Percentiles rank a stretch among this genome's conserved stretches.
These are phyloP conservation scores for Rhineura floridana DNA, from an alignment of 2,113 vertebrate genomes.

Conservation along the genomic window DNA sequence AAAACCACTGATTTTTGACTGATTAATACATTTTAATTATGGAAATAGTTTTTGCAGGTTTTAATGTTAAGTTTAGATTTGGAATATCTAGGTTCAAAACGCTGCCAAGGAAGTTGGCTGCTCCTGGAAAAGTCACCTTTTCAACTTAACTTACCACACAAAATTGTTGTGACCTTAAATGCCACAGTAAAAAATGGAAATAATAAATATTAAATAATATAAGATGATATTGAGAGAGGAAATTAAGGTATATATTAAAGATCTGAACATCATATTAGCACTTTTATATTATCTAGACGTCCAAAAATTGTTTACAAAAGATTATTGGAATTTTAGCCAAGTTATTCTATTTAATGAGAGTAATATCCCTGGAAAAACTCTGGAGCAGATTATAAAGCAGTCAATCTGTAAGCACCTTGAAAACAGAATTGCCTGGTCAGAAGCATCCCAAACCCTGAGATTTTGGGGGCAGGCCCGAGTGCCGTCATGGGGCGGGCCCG, in stretches of 20 bases:
- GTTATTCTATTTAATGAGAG: not conserved
- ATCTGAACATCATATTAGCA: conserved; percentile 24
- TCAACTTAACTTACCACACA: not conserved
- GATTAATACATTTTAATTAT: conserved; percentile 42
- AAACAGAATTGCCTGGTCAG: too few species aligned
- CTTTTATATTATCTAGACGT: not conserved
- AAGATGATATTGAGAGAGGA: conserved; percentile 6
- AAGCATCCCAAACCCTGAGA: too few species aligned
- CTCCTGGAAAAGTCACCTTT: not conserved
- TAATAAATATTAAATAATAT: not conserved
- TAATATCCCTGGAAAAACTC: too few species aligned
- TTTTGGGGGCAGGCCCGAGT: too few species aligned
- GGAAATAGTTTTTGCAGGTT: conserved; percentile 32
- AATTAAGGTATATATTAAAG: conserved; percentile 18
- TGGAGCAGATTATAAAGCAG: too few species aligned
- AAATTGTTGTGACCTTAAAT: not conserved
- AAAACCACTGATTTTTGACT: conserved; percentile 40
- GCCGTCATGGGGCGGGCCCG: too few species aligned
- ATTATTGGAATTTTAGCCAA: not conserved
- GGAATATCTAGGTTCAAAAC: not conserved
- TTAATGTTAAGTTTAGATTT: not conserved
- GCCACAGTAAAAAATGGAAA: not conserved
- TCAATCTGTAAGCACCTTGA: too few species aligned
- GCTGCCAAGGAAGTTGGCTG: not conserved
- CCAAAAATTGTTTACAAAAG: not conserved